phyloP scores from a whole-genome alignment of 1,140 invertebrate species.

The Zeugodacus cucurbitae region DNA sequence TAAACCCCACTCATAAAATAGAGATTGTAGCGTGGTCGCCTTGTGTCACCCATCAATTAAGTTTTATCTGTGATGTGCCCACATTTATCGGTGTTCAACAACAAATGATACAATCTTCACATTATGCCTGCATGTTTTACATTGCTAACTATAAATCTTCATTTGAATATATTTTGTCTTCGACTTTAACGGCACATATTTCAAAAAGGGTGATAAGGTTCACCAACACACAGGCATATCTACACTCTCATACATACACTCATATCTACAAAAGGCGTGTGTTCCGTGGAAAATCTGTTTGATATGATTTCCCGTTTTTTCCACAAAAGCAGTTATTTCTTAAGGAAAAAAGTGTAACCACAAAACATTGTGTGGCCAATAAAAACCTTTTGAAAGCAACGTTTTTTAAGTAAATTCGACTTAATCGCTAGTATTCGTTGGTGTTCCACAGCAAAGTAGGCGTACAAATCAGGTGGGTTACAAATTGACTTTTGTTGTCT shows the following conservation, averaged over 20 bases:
- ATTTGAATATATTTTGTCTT: background rate
- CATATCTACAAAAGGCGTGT: background rate
- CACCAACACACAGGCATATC: background rate
- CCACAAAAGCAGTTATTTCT: background rate
- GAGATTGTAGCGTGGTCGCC: background rate
- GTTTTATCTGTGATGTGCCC: background rate
- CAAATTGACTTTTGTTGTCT: conserved; percentile 22
- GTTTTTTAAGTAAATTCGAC: background rate
- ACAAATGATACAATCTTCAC: background rate
- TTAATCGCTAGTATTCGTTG: background rate
- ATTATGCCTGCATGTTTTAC: background rate
- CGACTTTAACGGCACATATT: background rate
- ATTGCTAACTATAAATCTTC: background rate
- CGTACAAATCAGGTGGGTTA: background rate
- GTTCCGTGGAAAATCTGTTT: background rate
- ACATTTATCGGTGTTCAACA: background rate
- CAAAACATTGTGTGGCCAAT: no score
- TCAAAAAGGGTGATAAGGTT: background rate
- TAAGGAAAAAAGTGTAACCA: no score
- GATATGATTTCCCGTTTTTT: background rate
- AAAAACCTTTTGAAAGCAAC: background rate
- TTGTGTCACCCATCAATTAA: background rate
- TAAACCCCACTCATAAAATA: background rate
- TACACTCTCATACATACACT: background rate
- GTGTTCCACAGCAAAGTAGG: background rate